Percentiles rank a stretch among this genome's conserved stretches.
Conservation (phyloP, 2,888 invertebrate species). For the Metopia argyrocephala region DNA sequence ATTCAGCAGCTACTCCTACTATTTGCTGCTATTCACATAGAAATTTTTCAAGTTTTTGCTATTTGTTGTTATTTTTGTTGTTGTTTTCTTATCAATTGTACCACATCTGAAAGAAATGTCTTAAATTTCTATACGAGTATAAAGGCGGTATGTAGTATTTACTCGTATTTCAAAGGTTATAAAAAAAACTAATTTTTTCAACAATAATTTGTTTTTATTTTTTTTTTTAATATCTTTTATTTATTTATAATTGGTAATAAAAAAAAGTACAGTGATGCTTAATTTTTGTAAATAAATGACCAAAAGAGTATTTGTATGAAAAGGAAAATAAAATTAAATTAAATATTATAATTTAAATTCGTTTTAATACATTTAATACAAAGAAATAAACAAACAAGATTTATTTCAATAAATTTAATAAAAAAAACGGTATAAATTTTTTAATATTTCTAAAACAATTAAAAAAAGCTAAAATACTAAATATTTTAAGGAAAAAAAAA, state of each 20-base stretch:
- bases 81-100: conserved; percentile 44
- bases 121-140: conserved; percentile 47
- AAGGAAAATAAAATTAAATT: not conserved
- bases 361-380: conserved; percentile 14
- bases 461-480: not conserved
- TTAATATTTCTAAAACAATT: too few species aligned
- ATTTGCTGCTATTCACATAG: not conserved
- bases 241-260: conserved; percentile 32
- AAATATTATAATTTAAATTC: conserved; percentile 34
- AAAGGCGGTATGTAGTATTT: not conserved
- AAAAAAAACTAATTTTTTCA: conserved; percentile 40
- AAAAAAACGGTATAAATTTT: conserved; percentile 18
- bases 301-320: conserved; percentile 10
- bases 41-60: not conserved
- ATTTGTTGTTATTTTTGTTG: not conserved
- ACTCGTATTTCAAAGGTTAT: not conserved
- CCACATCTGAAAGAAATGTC: conserved; percentile 42
- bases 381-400: conserved; percentile 35
- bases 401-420: conserved; percentile 17
- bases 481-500: conserved; percentile 7
- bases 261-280: conserved; percentile 46
- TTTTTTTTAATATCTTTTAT: conserved; percentile 17
- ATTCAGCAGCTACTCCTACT: conserved; percentile 37
- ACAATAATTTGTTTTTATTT: not conserved
- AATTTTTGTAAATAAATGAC: conserved; percentile 30